phyloP scores from a whole-genome alignment of 2,113 vertebrate genomes.

The Hypanus sabinus region DNA sequence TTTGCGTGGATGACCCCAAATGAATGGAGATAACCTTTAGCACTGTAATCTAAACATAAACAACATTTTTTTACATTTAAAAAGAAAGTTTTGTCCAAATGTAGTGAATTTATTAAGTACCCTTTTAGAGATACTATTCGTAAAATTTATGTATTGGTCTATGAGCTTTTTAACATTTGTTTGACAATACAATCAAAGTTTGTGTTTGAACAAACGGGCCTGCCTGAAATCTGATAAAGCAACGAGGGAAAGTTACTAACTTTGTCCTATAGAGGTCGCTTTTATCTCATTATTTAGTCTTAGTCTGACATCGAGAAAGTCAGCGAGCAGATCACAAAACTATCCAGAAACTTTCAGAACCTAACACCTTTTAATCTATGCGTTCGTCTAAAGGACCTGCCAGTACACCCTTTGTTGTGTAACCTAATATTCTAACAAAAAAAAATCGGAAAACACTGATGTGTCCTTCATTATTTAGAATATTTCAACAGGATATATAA shows the following conservation, averaged over 20 bases:
- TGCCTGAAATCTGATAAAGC: neutral
- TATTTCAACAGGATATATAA: neutral
- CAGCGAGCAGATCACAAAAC: neutral
- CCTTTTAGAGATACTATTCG: neutral
- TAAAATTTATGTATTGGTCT: neutral
- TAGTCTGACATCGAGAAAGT: neutral
- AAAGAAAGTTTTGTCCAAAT: neutral
- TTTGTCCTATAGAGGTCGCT: slow-evolving; percentile 30
- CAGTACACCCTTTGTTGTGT: neutral
- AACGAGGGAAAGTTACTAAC: neutral
- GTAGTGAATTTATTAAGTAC: neutral
- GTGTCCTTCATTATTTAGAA: neutral
- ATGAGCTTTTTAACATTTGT: neutral
- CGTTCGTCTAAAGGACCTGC: neutral
- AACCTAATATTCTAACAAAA: neutral
- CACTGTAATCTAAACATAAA: neutral
- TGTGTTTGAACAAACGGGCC: neutral
- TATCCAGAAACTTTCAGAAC: neutral
- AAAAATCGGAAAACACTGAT: no score
- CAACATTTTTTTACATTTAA: no score
- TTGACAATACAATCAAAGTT: neutral
- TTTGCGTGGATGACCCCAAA: neutral
- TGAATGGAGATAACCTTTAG: neutral
- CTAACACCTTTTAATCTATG: neutral
- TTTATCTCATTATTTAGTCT: slow-evolving; percentile 22